phyloP scores from a whole-genome alignment of 2,888 invertebrate species.

The Cantharis nigra region DNA sequence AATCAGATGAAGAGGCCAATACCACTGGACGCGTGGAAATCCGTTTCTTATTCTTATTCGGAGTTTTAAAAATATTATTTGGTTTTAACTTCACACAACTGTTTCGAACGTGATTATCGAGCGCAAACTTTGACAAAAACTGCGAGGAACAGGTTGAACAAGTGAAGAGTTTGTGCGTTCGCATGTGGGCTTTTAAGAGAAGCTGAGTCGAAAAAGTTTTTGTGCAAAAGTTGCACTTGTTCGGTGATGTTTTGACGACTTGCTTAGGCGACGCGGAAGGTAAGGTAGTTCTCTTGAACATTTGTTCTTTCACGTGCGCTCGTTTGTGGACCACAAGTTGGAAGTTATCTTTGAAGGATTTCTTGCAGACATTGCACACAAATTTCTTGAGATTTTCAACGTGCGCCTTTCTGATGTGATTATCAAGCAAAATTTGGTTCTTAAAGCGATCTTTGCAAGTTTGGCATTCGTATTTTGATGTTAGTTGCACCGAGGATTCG shows the following conservation, averaged over 20 bases:
- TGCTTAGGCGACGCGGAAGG: constrained; percentile 43
- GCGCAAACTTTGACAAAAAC: constrained; percentile 46
- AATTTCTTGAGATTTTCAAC: constrained; percentile 24
- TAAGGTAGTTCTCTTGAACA: constrained; percentile 41
- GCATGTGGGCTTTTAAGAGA: constrained; percentile 40
- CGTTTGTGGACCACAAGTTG: constrained; percentile 46
- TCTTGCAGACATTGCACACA: constrained; percentile 45
- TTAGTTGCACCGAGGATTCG: constrained; percentile 1
- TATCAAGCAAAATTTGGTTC: constrained; percentile 44
- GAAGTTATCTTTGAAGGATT: constrained; percentile 39
- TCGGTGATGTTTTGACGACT: constrained; percentile 2
- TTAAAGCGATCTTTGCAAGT: constrained; percentile 46
- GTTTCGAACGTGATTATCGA: constrained; percentile 47
- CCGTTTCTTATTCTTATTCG: not conserved
- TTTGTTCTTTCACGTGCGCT: constrained; percentile 44
- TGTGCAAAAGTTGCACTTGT: constrained; percentile 45
- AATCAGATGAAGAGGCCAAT: too few relatives aligned
- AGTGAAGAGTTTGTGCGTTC: constrained; percentile 43
- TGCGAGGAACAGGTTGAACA: constrained; percentile 44
- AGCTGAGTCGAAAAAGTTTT: constrained; percentile 42
- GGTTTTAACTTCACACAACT: constrained; percentile 43
- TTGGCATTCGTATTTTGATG: constrained; percentile 45
- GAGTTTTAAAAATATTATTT: constrained; percentile 31
- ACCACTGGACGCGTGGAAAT: not conserved
- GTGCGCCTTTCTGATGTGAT: constrained; percentile 38